Base-by-base conservation (phyloP, 2,888 invertebrate species). In the Drosophila mimica region DNA sequence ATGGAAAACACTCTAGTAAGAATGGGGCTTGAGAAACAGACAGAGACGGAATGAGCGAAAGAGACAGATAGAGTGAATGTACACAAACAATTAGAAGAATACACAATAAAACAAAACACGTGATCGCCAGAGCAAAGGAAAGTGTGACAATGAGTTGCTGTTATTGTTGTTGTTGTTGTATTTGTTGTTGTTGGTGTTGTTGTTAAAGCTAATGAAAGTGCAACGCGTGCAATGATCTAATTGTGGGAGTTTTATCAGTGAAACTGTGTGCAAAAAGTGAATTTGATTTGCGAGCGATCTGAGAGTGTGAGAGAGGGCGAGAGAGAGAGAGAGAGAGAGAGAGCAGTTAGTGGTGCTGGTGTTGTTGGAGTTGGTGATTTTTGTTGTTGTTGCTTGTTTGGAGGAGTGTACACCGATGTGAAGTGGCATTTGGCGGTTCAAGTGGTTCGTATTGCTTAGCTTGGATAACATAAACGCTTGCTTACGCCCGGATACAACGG, bases 401-500 rank as follows among this genome's bases (percentile, higher is more conserved):
- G 20, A 57, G 51, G 33, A 30, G 59, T 65, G 59, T 66, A 49
- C 69, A 76, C 46, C 57, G 56, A 64, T 74, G 68, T 62, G 51
- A 57, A 52, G 58, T 59, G 64, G 57, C 54, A 53, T 61, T 48
- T 64, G 65, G 38, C 52, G 70, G 40, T 60, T 70, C 49, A 56
- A 64, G 46, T 60, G 68, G 51, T 49, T 65, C 60, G 62, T 66
- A 59, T 67, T 67, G 61, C 70, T 79, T 74, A 70, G 79, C 75
- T 68, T 78, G 67, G 77, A 63, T 78, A 77, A 81, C 73, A 76
- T 81, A 76, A 84, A 81, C 73, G 67, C 53, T 84, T 79, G 90
- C 92, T 93, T 93, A 92, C 92, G 87, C 90, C 92, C 84, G 92
- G 90, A 89, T 92, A 92, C 83, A 92, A 83, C 83, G 92, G 91